Evolutionary conservation across 1,140 invertebrate genomes (phyloP), one percentile per base, ranked within the genome.

Genomic region (Lepidotrigona ventralis): DNA sequence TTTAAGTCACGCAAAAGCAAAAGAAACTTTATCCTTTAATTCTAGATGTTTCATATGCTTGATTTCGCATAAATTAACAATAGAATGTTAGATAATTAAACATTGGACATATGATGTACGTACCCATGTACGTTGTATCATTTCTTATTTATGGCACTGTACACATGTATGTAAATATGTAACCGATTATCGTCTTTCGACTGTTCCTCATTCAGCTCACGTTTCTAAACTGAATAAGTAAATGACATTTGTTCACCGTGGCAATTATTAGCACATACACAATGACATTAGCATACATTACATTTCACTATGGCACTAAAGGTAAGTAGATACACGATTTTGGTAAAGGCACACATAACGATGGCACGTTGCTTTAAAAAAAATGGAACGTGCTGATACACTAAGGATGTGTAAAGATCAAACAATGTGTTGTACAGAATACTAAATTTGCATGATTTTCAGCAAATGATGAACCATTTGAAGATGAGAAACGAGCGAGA

Each of bases 241-340:
- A 81, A 76, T 14, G 33, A 68, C 33, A 76, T 29, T 12, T 81
- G 51, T 81, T 12, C 6, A 26, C 3, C 1, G 29, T 8, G 9
- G 0, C n/a, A 76, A 76, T 81, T 56, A 33, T 54, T 15, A 54
- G 5, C 5, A 2, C 33, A 9, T 17, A 19, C 9, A 68, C 63
- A 76, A 75, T 58, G 63, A 51, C 17, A 81, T 81, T 76, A 29
- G 19, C 73, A 76, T 69, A 51, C 54, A 63, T 21, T 29, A 23
- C 5, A 46, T 75, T 56, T 74, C 29, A 51, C 17, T 68, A 15
- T 70, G 53, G 4, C 51, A 26, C 1, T 66, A 39, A 14, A 54
- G 0, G 56, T 66, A 19, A 60, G 23, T 29, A 21, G 17, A 3
- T 12, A 23, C 21, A 21, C 33, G 6, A 29, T 72, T 46, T 60